phyloP scores from a whole-genome alignment of 2,888 invertebrate genomes.

The Synanthedon vespiformis region DNA sequence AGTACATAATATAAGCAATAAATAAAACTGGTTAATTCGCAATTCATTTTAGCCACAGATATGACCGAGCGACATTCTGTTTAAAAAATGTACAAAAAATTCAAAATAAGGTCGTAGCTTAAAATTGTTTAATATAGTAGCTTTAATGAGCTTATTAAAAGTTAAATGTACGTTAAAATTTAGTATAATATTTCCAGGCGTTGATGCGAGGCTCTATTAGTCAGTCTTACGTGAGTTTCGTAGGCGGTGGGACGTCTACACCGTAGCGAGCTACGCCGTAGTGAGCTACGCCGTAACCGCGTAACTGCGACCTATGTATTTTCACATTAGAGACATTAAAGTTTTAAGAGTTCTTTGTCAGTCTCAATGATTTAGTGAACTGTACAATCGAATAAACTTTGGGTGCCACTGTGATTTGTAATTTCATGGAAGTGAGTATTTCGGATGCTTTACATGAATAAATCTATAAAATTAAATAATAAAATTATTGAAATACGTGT shows the following conservation, averaged over 20 bases:
- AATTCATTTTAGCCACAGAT: too few species aligned
- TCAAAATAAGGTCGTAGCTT: too few species aligned
- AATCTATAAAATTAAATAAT: too few species aligned
- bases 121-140: too few species aligned
- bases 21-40: too few species aligned
- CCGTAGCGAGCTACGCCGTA: constrained; percentile 21
- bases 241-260: constrained; percentile 39
- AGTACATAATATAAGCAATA: too few species aligned
- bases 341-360: constrained; percentile 17
- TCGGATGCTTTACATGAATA: neutral
- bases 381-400: neutral
- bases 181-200: constrained; percentile 1
- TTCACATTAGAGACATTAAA: constrained; percentile 12
- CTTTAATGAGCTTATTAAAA: too few species aligned
- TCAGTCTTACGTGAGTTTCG: constrained; percentile 34
- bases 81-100: too few species aligned
- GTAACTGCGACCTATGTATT: constrained; percentile 15
- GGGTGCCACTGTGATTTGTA: neutral
- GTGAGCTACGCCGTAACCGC: constrained; percentile 12
- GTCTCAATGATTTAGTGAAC: constrained; percentile 6
- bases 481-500: too few species aligned
- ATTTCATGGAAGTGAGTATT: neutral
- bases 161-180: too few species aligned
- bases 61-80: too few species aligned
- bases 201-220: constrained; percentile 1